Base-by-base conservation (phyloP, 2,888 invertebrate genomes). In the Limnephilus rhombicus region DNA sequence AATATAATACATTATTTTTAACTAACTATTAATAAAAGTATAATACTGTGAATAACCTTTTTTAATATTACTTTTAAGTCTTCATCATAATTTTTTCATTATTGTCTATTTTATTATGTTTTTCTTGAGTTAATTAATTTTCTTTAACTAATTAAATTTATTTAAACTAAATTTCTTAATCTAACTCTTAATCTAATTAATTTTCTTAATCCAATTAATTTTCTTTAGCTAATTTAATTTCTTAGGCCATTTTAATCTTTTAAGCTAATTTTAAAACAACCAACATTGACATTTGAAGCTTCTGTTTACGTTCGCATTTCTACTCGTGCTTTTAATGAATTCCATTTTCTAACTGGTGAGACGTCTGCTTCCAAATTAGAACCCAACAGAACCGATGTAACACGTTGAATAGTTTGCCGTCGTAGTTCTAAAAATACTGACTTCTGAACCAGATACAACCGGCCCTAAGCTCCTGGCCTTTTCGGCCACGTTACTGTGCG, bases 341-440 rank as follows among this genome's bases (percentile, higher is more conserved):
- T 68, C 68, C 68, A n/a, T n/a, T 24, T 68, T 68, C 68, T n/a
- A 68, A 68, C 68, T 68, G 68, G 68, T 68, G 68, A 68, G 68
- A n/a, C 24, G 68, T 68, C 68, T 68, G 68, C 68, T n/a, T 68
- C 68, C 24, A 68, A 68, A 68, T 68, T 68, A 68, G 68, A 68
- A 68, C 24, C 68, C 24, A n/a, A 68, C 68, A n/a, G 24, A 68
- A n/a, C 68, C 68, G 24, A 68, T 68, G 68, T 68, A 68, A 68
- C 18, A 34, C 82, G 29, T 82, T 34, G 82, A 31, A 82, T 82
- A 82, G 82, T 82, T 31, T 34, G 34, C 82, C 82, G 82, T 82
- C 82, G 81, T 13, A 31, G 31, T 82, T 31, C 82, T 82, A 82
- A 82, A 82, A 82, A 82, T 82, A 82, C 34, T 34, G 24, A 68